Base-by-base conservation (phyloP, 2,797 vertebrate genomes). In the Cirrhinus molitorella region DNA sequence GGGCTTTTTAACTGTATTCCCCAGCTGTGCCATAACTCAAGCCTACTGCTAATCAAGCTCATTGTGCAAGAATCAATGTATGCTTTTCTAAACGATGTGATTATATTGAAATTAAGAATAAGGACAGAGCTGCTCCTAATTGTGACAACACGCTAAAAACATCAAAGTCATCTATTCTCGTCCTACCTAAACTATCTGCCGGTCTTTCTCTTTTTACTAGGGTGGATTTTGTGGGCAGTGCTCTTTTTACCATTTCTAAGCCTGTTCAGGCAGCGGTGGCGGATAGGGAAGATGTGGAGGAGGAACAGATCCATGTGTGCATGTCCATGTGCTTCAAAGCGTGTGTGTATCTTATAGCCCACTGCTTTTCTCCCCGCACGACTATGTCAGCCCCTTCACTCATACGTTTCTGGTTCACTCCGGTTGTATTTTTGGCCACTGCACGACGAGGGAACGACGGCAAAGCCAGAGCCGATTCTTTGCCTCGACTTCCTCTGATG, bases 201-300 rank as follows among this genome's bases (percentile, higher is more conserved):
- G 3, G 45, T 85, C 63, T 77, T 43, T 79, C 17, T 86, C 45
- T 73, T 34, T 53, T 51, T n/a, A 61, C 14, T 11, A 66, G 40
- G 73, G 59, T 28, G 43, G 57, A 76, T 71, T 57, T 81, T 86
- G 72, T 73, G 66, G 85, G 73, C 57, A 67, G 71, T 78, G 63
- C 71, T 80, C 31, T 66, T 77, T 84, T 86, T 71, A 59, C 34
- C 77, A 81, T 77, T 63, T 45, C 82, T 78, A 81, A 84, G 82
- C 82, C 66, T 81, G 25, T 83, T 77, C 28, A 87, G 68, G 79
- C 9, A 37, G 66, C 76, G 68, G 55, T 80, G 68, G 68, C 5
- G 55, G 55, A 67, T 84, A 76, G 79, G 51, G 82, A 86, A 80
- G 28, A 82, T 83, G 83, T 82, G 85, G 86, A 81, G 84, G 88